These are phyloP conservation scores for Macrostomum lignano DNA, from an alignment of 1,140 invertebrate species.

Conservation along the genomic window DNA sequence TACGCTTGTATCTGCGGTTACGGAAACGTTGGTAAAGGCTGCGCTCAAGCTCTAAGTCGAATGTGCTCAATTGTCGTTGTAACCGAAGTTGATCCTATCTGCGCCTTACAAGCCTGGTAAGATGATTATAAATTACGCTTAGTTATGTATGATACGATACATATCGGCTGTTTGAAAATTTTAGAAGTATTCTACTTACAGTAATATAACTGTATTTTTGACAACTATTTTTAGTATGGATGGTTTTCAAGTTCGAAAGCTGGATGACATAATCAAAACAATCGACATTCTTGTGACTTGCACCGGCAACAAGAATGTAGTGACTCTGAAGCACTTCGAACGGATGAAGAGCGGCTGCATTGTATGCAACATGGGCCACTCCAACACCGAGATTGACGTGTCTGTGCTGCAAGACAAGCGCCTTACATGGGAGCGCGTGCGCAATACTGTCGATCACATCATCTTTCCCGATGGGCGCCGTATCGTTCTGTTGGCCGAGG, in stretches of 20 bases:
- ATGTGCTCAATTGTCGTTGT: constrained; percentile 72
- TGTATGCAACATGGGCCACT: constrained; percentile 89
- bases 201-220: neutral
- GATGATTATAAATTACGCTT: constrained; percentile 3
- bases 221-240: constrained; percentile 46
- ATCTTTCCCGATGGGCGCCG: constrained; percentile 58
- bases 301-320: constrained; percentile 82
- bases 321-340: constrained; percentile 74
- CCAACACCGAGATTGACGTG: constrained; percentile 88
- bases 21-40: constrained; percentile 87
- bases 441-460: constrained; percentile 83
- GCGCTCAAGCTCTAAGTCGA: constrained; percentile 69
- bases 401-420: constrained; percentile 52
- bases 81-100: constrained; percentile 91
- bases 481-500: constrained; percentile 51
- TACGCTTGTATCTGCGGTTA: constrained; percentile 84
- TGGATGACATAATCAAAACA: constrained; percentile 62
- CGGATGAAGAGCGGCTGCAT: constrained; percentile 85
- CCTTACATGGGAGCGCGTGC: constrained; percentile 77
- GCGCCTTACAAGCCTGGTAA: constrained; percentile 73
- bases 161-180: too few relatives aligned
- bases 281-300: constrained; percentile 80
- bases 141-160: too few relatives aligned
- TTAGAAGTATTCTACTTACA: too few relatives aligned
- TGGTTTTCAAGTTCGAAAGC: constrained; percentile 69